These are phyloP conservation scores for Magallana angulata DNA, from an alignment of 1,140 invertebrate genomes.

Conservation along the genomic window DNA sequence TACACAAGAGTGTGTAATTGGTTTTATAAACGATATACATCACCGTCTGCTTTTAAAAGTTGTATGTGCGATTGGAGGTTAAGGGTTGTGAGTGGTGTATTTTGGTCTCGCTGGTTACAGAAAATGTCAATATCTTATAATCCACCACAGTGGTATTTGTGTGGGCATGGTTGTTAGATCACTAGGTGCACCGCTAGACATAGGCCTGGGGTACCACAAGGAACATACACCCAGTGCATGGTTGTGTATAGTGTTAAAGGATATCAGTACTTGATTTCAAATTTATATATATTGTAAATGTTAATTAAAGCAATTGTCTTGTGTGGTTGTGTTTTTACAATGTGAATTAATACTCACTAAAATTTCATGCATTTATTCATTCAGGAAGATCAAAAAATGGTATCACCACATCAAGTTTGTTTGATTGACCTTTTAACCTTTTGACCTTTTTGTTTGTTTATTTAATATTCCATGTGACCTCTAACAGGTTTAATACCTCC, in stretches of 20 bases:
- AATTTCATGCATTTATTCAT: not conserved
- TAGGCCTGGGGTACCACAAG: not conserved
- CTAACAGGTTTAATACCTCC: slow-evolving; percentile 47
- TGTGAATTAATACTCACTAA: not conserved
- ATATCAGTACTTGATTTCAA: not conserved
- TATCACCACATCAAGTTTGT: not conserved
- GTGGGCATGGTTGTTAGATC: not conserved
- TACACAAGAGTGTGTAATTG: too few relatives aligned
- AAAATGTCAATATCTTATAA: too few relatives aligned
- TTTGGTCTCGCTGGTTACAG: too few relatives aligned
- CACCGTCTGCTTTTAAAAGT: too few relatives aligned
- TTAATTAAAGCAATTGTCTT: not conserved
- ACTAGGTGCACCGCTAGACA: slow-evolving; percentile 15
- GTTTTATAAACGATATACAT: too few relatives aligned
- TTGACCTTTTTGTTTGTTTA: slow-evolving; percentile 3
- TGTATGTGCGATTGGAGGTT: too few relatives aligned
- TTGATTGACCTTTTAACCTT: slow-evolving; percentile 6
- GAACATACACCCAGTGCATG: not conserved
- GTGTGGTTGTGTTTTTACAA: not conserved
- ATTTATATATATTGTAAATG: too few relatives aligned
- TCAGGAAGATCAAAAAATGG: slow-evolving; percentile 6
- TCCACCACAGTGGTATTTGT: too few relatives aligned
- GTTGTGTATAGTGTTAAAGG: not conserved
- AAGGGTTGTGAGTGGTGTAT: too few relatives aligned
- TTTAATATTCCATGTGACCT: slow-evolving; percentile 28